Base-by-base conservation (phyloP, 1,140 invertebrate species). In the Drosophila elegans region DNA sequence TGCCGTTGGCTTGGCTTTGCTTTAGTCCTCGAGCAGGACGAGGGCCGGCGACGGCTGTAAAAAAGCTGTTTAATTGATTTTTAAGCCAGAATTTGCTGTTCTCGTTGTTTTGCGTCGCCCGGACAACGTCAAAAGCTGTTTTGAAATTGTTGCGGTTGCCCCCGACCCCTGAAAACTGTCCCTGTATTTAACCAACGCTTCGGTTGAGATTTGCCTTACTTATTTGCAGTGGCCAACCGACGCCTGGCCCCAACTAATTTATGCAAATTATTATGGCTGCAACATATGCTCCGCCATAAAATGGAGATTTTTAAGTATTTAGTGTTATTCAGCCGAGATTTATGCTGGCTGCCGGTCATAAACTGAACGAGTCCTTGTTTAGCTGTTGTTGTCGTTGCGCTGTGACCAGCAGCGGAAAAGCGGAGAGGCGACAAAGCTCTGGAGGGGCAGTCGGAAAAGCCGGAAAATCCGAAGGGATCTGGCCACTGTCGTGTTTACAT, bases 41-140 rank as follows among this genome's bases (percentile, higher is more conserved):
- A 25, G 48, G 41, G 44, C 13, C 36, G 75, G 80, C 77, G 44
- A 12, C 36, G 75, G 80, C 77, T 69, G 74, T 89, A 80, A 90
- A 90, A 90, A 90, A 80, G 53, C 71, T 83, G 82, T 90, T 90
- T 90, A 90, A 90, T 90, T 90, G 86, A 90, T 90, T 90, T 90
- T 90, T 80, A 90, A 90, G 88, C 86, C 80, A 86, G 83, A 82
- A 89, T 86, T 74, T 88, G 86, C 54, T 86, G 82, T 80, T 62
- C 76, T 67, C 71, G 76, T 88, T 69, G 86, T 83, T 64, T 61
- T 73, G 57, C 75, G 82, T 73, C 48, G 80, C 57, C 80, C 82
- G 84, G 84, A 88, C 84, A 84, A 80, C 72, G 84, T 89, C 84
- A 88, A 89, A 88, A 89, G 80, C 84, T 89, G 76, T 84, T 85